These are phyloP conservation scores for Reticulitermes lucifugus DNA, from an alignment of 2,888 invertebrate genomes.

Conservation along the genomic window DNA sequence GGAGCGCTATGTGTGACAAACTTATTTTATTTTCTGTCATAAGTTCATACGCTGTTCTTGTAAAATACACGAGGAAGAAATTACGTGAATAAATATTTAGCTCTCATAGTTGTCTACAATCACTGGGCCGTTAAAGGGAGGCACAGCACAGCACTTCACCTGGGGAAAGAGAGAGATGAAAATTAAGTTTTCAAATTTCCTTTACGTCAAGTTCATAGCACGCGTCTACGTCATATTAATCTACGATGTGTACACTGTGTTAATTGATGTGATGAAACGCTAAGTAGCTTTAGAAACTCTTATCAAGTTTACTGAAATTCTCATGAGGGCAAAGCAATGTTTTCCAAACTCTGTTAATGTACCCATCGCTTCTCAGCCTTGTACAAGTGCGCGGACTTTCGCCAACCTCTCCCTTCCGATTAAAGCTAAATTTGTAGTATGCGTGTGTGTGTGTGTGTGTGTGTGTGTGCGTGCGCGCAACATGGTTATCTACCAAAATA, in stretches of 20 bases:
- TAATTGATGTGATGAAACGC: background rate
- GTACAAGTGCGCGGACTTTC: too few species aligned
- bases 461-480: too few species aligned
- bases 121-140: background rate
- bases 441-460: too few species aligned
- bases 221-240: background rate
- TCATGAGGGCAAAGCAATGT: background rate
- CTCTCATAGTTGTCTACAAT: background rate
- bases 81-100: background rate
- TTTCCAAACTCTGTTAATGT: background rate
- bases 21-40: background rate
- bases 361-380: too few species aligned
- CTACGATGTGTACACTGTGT: background rate
- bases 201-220: background rate
- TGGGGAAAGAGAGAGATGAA: background rate
- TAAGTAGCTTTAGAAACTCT: background rate
- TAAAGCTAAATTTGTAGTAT: too few species aligned
- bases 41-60: background rate
- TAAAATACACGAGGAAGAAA: background rate
- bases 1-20: too few species aligned
- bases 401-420: too few species aligned
- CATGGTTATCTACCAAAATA: too few species aligned
- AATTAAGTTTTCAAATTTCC: slow-evolving; percentile 3
- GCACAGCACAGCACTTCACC: too few species aligned
- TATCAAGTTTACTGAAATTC: background rate